Conservation (phyloP, 2,113 vertebrate genomes). For the Nannobrachium achirus region DNA sequence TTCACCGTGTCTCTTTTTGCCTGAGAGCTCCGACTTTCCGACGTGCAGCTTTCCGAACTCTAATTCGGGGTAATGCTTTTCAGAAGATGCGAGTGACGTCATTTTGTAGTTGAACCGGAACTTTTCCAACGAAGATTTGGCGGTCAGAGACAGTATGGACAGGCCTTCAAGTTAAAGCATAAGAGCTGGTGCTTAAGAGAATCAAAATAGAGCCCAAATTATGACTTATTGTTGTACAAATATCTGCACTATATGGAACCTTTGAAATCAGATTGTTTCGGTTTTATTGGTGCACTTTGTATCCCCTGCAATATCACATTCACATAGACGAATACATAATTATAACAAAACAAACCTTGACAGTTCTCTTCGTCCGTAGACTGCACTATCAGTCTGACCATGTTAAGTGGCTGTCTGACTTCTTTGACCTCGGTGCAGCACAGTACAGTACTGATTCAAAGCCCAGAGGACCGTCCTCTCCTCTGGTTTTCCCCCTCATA, state of each 20-base stretch:
- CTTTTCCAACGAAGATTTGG: no score
- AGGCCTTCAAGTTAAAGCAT: no score
- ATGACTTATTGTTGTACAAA: neutral
- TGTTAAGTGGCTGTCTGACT: slow-evolving; percentile 33
- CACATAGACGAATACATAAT: neutral
- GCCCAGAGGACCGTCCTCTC: slow-evolving; percentile 57
- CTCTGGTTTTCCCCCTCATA: slow-evolving; percentile 66
- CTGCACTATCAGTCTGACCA: slow-evolving; percentile 16
- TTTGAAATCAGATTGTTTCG: neutral
- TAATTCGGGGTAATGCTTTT: no score
- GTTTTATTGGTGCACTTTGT: neutral
- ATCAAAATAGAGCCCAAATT: no score
- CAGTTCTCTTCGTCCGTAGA: neutral
- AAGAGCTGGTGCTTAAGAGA: no score
- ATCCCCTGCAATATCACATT: neutral
- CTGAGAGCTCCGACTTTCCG: no score
- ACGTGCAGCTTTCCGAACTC: no score
- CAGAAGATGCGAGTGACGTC: no score
- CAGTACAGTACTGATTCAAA: slow-evolving; percentile 42
- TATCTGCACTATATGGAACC: neutral
- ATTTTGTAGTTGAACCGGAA: no score
- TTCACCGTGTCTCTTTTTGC: no score
- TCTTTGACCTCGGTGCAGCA: slow-evolving; percentile 26
- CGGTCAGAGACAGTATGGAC: no score
- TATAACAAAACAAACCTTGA: neutral